Percentiles rank a stretch among this genome's conserved stretches.
Evolutionary conservation across 2,113 vertebrate species (phyloP).

Genomic region (Microcebus griseorufus): DNA sequence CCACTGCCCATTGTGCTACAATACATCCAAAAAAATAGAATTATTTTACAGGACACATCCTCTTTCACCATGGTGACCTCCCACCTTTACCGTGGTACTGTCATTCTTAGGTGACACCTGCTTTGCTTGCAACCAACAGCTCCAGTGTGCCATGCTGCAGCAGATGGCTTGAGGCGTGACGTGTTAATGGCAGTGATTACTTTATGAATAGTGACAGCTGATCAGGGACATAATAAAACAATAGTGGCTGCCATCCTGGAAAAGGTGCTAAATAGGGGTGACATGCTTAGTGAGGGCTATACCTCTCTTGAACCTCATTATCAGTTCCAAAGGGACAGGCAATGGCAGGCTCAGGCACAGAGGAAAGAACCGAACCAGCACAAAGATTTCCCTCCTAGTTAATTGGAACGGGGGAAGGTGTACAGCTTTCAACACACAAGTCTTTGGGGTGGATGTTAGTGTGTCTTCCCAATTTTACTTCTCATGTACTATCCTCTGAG

Average conservation of each 20-base stretch:
- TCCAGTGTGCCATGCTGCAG: background rate
- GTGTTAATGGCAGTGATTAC: conserved; percentile 75
- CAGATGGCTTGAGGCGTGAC: conserved; percentile 70
- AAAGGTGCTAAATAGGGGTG: conserved; percentile 72
- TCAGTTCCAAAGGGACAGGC: conserved; percentile 59
- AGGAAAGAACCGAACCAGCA: background rate
- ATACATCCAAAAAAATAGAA: background rate
- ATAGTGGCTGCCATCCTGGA: conserved; percentile 73
- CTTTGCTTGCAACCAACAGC: conserved; percentile 37
- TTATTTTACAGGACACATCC: background rate
- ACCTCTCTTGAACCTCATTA: conserved; percentile 66
- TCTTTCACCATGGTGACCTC: background rate
- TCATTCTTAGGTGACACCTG: conserved; percentile 53
- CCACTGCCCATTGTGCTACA: background rate
- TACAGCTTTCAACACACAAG: background rate
- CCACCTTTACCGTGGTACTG: background rate
- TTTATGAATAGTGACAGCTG: conserved; percentile 81
- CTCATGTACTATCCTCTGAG: background rate
- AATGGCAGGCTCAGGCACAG: background rate
- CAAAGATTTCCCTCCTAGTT: background rate
- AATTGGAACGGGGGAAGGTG: background rate
- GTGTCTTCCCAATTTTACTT: background rate
- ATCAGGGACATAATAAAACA: conserved; percentile 74
- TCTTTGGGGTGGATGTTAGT: background rate
- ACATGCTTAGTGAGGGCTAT: conserved; percentile 28